Conservation (phyloP, 1,140 invertebrate species). For the Meloidogyne floridensis region DNA sequence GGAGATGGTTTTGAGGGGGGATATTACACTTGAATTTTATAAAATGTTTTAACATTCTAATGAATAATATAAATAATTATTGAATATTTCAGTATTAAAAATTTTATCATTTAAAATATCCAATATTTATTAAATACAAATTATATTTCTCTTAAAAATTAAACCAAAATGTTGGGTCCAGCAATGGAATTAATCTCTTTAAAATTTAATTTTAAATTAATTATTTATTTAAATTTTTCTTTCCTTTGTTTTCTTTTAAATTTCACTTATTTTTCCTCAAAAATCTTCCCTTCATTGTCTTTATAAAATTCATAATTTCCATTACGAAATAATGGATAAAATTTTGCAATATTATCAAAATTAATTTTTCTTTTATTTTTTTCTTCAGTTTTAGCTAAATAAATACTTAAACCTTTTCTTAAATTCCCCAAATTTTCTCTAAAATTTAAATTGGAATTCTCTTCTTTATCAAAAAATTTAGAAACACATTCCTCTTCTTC, state of each 20-base stretch:
- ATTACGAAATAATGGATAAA: neutral
- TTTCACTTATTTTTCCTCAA: neutral
- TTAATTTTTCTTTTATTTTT: neutral
- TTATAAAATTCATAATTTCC: neutral
- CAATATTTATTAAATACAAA: too few relatives aligned
- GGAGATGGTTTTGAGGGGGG: too few relatives aligned
- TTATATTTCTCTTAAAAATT: too few relatives aligned
- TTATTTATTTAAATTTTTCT: neutral
- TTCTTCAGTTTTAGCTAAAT: neutral
- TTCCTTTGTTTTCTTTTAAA: neutral
- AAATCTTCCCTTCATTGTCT: neutral
- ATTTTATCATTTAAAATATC: too few relatives aligned
- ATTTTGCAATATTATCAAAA: neutral
- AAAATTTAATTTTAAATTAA: constrained; percentile 13
- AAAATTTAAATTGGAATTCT: neutral
- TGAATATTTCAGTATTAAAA: too few relatives aligned
- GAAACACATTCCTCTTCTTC: neutral
- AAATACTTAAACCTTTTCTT: neutral
- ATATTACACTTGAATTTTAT: too few relatives aligned
- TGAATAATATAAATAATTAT: too few relatives aligned
- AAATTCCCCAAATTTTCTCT: neutral
- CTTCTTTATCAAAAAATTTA: neutral
- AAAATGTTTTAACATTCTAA: too few relatives aligned
- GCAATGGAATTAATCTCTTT: too few relatives aligned
- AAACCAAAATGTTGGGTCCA: too few relatives aligned